Evolutionary conservation across 2,113 vertebrate species (phyloP), one percentile per base, ranked within the genome.

Genomic region (Festucalex cinctus): DNA sequence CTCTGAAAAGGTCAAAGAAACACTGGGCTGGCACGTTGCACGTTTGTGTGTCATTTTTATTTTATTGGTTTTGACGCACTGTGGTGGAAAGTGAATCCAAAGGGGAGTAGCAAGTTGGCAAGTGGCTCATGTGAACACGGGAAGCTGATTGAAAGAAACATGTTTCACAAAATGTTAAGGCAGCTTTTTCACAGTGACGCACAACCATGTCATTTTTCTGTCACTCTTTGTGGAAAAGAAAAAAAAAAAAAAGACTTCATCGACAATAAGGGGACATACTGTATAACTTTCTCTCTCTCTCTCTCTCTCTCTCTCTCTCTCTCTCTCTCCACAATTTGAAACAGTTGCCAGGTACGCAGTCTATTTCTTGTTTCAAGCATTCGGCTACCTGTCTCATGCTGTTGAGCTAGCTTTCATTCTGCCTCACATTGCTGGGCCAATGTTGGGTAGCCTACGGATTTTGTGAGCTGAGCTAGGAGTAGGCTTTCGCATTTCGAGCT

Each of bases 111-210:
- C 13, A 17, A 46, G 9, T 28, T 71, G 39, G 51, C 22, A 46
- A 62, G 28, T 43, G 17, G 10, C 26, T 67, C 20, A 20, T 54
- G 43, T 43, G 41, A 61, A 63, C 36, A 20, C 26, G 20, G 37
- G 24, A 49, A n/a, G 61, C 56, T 53, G 51, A 54, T 8, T 56
- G 22, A 16, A 65, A 49, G 63, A 64, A 35, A 60, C 46, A 39
- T 19, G 14, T 73, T 65, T 67, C 46, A 64, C 17, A 53, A 68
- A 71, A 71, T 65, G 65, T 66, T 43, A 43, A 41, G 16, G 54
- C 32, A 59, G 66, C 56, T 46, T 68, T 59, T 59, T 58, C 36
- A 26, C n/a, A 62, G 60, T 62, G 60, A 62, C 60, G 60, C 60
- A 62, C 37, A 62, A 24, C 37, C 60, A 8, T 62, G 60, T 24